A percentile compares a stretch with the other conserved stretches of the same genome.
phyloP scores from a whole-genome alignment of 2,797 vertebrate genomes.

The Yasuhikotakia modesta region DNA sequence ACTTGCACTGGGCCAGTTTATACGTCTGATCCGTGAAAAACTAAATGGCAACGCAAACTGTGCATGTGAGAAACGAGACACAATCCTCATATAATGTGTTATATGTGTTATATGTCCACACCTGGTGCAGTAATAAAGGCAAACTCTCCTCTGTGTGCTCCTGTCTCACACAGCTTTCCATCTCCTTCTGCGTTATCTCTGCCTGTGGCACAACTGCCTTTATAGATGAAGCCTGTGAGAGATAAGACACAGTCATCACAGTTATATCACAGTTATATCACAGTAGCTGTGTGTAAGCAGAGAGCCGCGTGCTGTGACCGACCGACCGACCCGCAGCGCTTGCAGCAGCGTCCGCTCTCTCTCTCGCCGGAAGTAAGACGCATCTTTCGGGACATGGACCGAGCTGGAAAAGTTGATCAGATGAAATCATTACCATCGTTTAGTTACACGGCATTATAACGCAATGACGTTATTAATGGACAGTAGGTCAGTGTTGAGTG shows the following conservation, averaged over 20 bases:
- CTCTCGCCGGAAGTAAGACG: no score
- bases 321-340: no score
- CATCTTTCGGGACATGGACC: no score
- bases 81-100: background rate
- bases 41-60: conserved; percentile 50
- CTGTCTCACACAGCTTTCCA: conserved; percentile 76
- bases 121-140: conserved; percentile 73
- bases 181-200: conserved; percentile 78
- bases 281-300: no score
- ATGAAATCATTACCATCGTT: no score
- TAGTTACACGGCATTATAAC: no score
- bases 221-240: conserved; percentile 67
- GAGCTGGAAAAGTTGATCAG: no score
- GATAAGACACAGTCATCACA: background rate
- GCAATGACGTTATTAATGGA: no score
- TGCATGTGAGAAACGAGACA: background rate
- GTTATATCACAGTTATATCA: no score
- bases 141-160: conserved; percentile 67
- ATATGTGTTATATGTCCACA: conserved; percentile 14
- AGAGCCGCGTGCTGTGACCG: no score
- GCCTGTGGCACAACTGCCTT: conserved; percentile 72
- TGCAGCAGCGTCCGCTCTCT: no score
- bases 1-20: conserved; percentile 79
- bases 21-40: conserved; percentile 77
- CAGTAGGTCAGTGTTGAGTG: no score